These are phyloP conservation scores for Phaethon lepturus DNA, from an alignment of 2,113 vertebrate species.

Conservation along the genomic window DNA sequence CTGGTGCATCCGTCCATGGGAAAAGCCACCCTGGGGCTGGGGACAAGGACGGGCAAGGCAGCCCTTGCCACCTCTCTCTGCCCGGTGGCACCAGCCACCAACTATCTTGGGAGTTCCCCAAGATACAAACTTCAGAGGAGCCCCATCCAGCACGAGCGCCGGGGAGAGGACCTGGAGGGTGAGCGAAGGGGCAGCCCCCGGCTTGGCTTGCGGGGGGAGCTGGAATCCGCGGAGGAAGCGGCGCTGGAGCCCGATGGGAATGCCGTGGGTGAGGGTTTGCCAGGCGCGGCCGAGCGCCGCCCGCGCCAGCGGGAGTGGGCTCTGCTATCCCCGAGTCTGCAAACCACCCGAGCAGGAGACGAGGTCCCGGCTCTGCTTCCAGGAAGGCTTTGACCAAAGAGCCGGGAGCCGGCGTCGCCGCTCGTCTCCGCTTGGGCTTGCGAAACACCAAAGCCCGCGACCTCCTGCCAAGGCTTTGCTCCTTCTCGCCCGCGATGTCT, in stretches of 20 bases:
- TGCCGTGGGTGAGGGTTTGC: not conserved
- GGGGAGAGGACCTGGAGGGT: not conserved
- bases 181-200: not conserved
- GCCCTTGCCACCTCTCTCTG: not conserved
- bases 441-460: accelerated
- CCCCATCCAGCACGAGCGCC: not conserved
- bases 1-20: not conserved
- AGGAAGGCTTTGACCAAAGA: not conserved
- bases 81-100: not conserved
- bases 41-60: not conserved
- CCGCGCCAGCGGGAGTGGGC: not conserved
- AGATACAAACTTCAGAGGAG: too few species aligned
- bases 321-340: not conserved
- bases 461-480: not conserved
- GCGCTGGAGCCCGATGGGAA: not conserved
- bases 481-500: accelerated
- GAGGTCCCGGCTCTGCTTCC: not conserved
- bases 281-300: accelerated
- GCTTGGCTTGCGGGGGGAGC: not conserved
- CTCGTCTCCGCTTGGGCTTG: accelerated
- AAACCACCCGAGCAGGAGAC: not conserved
- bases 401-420: accelerated
- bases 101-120: too few species aligned
- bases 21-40: not conserved
- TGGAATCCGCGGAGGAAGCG: accelerated